phyloP scores from a whole-genome alignment of 2,888 invertebrate genomes.

The Dasypogon diadema region DNA sequence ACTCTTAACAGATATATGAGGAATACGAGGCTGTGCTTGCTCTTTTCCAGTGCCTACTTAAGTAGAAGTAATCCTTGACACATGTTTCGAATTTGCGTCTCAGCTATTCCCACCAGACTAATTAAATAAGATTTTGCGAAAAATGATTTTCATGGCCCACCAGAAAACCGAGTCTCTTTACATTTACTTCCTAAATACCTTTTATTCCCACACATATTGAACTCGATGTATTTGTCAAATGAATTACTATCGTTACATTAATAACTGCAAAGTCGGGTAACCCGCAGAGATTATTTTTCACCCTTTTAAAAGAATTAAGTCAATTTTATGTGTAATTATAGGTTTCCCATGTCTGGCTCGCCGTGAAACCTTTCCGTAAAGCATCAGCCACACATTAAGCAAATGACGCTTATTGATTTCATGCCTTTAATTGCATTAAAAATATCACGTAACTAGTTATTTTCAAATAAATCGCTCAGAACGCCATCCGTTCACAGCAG shows the following conservation, averaged over 20 bases:
- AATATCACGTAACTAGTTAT: conserved; percentile 54
- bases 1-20: conserved; percentile 28
- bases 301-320: conserved; percentile 54
- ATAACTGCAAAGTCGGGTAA: too few species aligned
- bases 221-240: too few species aligned
- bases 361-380: conserved; percentile 5
- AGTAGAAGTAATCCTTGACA: conserved; percentile 51
- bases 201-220: too few species aligned
- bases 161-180: too few species aligned
- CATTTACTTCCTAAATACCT: too few species aligned
- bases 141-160: conserved; percentile 28
- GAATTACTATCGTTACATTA: too few species aligned
- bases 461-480: too few species aligned
- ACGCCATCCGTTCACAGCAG: too few species aligned
- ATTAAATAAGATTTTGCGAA: conserved; percentile 29
- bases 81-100: conserved; percentile 52
- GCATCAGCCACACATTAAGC: conserved; percentile 1
- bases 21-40: conserved; percentile 20
- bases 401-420: conserved; percentile 13
- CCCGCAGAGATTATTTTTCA: conserved; percentile 32
- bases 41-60: conserved; percentile 37
- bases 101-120: conserved; percentile 49
- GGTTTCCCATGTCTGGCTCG: conserved; percentile 38
- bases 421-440: conserved; percentile 28
- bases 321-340: conserved; percentile 48